These are phyloP conservation scores for Drosophila gaucha DNA, from an alignment of 2,888 invertebrate species.

Conservation along the genomic window DNA sequence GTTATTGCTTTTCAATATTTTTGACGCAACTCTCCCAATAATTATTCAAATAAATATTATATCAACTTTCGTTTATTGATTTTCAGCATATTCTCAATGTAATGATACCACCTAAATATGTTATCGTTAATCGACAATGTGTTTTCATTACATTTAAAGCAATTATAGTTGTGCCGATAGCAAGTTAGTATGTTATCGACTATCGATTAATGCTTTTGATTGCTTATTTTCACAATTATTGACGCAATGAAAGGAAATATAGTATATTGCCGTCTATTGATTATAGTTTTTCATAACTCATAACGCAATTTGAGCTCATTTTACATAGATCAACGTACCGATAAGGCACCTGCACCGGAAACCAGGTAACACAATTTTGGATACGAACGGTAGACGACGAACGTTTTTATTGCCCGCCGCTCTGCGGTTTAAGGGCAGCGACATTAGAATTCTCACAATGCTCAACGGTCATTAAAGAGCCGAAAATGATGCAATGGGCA, in stretches of 20 bases:
- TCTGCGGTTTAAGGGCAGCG: constrained; percentile 3
- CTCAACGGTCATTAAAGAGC: constrained; percentile 34
- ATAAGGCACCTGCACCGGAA: constrained; percentile 45
- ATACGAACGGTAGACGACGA: constrained; percentile 2
- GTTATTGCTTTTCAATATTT: background rate
- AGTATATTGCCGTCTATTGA: background rate
- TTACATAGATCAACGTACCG: constrained; percentile 5
- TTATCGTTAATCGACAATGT: background rate
- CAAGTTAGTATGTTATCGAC: background rate
- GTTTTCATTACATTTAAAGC: background rate
- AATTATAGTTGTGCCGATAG: background rate
- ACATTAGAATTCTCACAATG: constrained; percentile 40
- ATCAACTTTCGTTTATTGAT: background rate
- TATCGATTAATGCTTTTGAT: background rate
- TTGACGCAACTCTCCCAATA: no score
- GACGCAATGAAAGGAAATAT: background rate
- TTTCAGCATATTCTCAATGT: background rate
- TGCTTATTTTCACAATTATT: background rate
- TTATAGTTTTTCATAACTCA: background rate
- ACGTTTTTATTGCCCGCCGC: constrained; percentile 11
- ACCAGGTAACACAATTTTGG: constrained; percentile 12
- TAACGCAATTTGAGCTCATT: background rate
- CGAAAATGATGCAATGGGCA: constrained; percentile 30
- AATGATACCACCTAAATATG: accelerated
- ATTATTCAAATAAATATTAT: background rate